phyloP scores from a whole-genome alignment of 2,888 invertebrate genomes.

The Pseudeuparius sepicola region DNA sequence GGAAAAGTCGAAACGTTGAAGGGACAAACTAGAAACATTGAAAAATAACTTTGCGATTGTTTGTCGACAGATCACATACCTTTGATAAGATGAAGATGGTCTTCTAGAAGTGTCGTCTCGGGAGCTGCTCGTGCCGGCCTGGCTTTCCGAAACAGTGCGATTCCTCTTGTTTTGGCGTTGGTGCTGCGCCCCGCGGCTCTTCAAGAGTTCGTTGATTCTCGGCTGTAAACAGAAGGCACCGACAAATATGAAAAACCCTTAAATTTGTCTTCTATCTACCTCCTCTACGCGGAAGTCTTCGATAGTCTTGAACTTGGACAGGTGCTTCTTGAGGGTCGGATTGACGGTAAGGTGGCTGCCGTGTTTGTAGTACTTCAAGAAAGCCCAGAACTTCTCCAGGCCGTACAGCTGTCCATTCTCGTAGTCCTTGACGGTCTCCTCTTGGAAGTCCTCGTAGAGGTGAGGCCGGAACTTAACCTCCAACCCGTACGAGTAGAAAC shows the following conservation, averaged over 20 bases:
- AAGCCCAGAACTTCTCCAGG: slow-evolving; percentile 98
- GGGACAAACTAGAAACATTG: too few species aligned
- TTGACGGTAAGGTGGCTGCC: slow-evolving; percentile 64
- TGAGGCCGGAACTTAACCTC: slow-evolving; percentile 94
- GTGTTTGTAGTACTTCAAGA: slow-evolving; percentile 91
- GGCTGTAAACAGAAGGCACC: slow-evolving; percentile 41
- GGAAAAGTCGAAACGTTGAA: too few species aligned
- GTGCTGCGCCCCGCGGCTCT: slow-evolving; percentile 36
- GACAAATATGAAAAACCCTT: slow-evolving; percentile 10
- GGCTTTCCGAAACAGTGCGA: slow-evolving; percentile 58
- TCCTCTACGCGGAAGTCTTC: slow-evolving; percentile 81
- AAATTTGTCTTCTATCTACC: too few species aligned
- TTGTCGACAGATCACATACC: too few species aligned
- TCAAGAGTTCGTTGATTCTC: slow-evolving; percentile 50
- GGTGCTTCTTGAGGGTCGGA: slow-evolving; percentile 57
- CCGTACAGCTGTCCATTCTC: slow-evolving; percentile 94
- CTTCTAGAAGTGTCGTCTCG: slow-evolving; percentile 23
- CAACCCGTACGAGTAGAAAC: slow-evolving; percentile 96
- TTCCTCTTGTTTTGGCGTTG: slow-evolving; percentile 47
- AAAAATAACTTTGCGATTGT: too few species aligned
- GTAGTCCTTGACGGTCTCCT: slow-evolving; percentile 82
- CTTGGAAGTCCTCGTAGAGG: slow-evolving; percentile 91
- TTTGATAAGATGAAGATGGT: slow-evolving; percentile 26
- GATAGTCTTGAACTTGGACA: slow-evolving; percentile 73
- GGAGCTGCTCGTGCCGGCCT: slow-evolving; percentile 26